A percentile compares a stretch with the other conserved stretches of the same genome.
Evolutionary conservation across 1,140 invertebrate species (phyloP).

Genomic region (Drosophila nasuta): DNA sequence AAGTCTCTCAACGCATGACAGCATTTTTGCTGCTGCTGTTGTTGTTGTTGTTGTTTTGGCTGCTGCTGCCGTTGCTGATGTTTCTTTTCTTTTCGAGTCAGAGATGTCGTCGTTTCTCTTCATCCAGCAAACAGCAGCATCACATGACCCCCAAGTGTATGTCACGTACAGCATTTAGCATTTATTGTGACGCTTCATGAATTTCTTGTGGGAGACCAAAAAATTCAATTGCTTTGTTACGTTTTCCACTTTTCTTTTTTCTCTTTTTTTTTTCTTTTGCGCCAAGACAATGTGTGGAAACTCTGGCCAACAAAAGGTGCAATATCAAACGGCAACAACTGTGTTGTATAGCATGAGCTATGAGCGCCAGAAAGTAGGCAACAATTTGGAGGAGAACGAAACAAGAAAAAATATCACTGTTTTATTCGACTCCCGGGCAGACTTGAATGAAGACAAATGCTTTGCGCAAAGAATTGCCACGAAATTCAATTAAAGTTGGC

Average conservation of each 20-base stretch:
- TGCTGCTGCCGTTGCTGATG: background rate
- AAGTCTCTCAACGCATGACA: constrained; percentile 70
- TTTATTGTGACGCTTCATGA: constrained; percentile 67
- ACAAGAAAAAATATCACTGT: constrained; percentile 1
- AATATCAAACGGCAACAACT: constrained; percentile 42
- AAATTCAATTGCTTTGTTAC: constrained; percentile 71
- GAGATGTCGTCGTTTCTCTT: constrained; percentile 35
- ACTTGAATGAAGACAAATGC: background rate
- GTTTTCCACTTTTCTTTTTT: constrained; percentile 21
- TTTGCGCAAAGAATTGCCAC: background rate
- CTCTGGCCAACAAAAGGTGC: constrained; percentile 20
- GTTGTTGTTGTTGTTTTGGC: constrained; percentile 24
- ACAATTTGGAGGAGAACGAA: constrained; percentile 18
- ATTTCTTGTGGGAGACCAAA: constrained; percentile 40
- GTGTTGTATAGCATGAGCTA: constrained; percentile 24
- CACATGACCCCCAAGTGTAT: constrained; percentile 59
- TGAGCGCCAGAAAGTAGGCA: constrained; percentile 59
- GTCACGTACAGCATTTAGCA: constrained; percentile 76
- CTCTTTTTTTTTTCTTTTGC: constrained; percentile 17
- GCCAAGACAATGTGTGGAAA: constrained; percentile 15
- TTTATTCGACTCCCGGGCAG: constrained; percentile 7
- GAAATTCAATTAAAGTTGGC: constrained; percentile 3
- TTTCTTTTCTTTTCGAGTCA: constrained; percentile 35
- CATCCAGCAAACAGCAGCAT: constrained; percentile 10
- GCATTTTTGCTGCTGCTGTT: constrained; percentile 35